A percentile compares a stretch with the other conserved stretches of the same genome.
Evolutionary conservation across 2,797 vertebrate species (phyloP).

Genomic region (Carcharodon carcharias): DNA sequence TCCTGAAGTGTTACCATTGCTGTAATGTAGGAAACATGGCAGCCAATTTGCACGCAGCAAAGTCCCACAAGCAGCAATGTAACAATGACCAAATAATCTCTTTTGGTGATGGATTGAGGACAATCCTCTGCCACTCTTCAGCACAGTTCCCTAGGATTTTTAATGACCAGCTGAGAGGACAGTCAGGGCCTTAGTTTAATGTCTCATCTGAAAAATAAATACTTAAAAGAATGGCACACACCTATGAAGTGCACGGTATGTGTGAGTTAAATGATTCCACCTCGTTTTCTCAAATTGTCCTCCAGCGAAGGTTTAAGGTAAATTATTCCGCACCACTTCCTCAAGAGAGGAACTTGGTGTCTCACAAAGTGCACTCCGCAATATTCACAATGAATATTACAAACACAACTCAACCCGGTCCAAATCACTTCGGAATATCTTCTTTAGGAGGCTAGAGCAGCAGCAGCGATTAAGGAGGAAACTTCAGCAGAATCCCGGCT

Average conservation of each 20-base stretch:
- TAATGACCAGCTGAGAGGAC: background rate
- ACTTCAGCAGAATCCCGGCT: background rate
- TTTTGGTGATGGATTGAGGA: background rate
- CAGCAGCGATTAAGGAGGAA: background rate
- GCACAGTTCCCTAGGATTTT: background rate
- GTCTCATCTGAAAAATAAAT: background rate
- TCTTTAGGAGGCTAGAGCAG: background rate
- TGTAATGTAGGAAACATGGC: no score
- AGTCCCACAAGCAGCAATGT: no score
- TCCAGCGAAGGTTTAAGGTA: background rate
- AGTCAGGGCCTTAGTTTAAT: background rate
- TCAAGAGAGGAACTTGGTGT: background rate
- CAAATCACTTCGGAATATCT: background rate
- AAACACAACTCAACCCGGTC: background rate
- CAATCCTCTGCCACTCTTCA: background rate
- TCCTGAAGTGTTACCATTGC: no score
- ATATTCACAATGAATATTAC: background rate
- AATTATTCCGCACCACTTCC: background rate
- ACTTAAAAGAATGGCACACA: background rate
- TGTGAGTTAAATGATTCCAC: background rate
- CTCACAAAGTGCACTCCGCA: background rate
- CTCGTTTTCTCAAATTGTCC: background rate
- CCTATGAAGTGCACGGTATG: background rate
- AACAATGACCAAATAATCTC: background rate
- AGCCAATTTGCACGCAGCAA: background rate